Base-by-base conservation (phyloP, 2,797 vertebrate species). In the Rhinella marina region DNA sequence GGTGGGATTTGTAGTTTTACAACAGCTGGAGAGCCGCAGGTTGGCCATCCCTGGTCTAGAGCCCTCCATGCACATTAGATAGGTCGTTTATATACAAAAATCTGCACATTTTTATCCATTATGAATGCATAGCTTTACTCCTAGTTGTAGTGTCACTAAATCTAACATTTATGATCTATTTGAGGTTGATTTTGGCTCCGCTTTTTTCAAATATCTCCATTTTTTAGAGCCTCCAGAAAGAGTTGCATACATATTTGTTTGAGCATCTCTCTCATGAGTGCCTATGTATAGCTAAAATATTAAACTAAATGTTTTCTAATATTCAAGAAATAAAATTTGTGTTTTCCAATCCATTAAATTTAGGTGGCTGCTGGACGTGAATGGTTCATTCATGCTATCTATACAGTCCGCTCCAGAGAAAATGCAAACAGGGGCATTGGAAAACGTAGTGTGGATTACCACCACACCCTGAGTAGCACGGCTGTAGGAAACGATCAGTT, bases 301-400 rank as follows among this genome's bases (percentile, higher is more conserved):
- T 32, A 8, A 41, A 68, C 8, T 14, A 68, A 72, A 72, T 2
- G 29, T 72, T 72, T 72, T 48, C 19, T 41, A 41, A 72, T 72
- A 41, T 23, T 73, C 27, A 73, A 21, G 6, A 4, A 2, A 32
- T 17, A 72, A 73, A 54, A 52, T 12, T 57, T 48, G 68, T 19
- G 41, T 10, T 80, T 59, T 84, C 19, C 13, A 48, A 70, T 68
- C 59, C 78, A 14, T 90, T 14, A 80, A 64, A 84, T 91, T 54
- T 89, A 97, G 96, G 96, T 96, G 85, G 94, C 96, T 76, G 94
- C 95, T 50, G 96, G 95, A 56, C 89, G 92, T 54, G 95, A 96
- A 87, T 96, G 96, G 95, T 96, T 94, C 92, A 95, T 95, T 90
- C 95, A 96, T 89, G 92, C 94, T 7, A 95, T 96, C 90, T 97